Percentiles rank a stretch among this genome's conserved stretches.
These are phyloP conservation scores for Ostrea edulis DNA, from an alignment of 1,140 invertebrate genomes.

Conservation along the genomic window DNA sequence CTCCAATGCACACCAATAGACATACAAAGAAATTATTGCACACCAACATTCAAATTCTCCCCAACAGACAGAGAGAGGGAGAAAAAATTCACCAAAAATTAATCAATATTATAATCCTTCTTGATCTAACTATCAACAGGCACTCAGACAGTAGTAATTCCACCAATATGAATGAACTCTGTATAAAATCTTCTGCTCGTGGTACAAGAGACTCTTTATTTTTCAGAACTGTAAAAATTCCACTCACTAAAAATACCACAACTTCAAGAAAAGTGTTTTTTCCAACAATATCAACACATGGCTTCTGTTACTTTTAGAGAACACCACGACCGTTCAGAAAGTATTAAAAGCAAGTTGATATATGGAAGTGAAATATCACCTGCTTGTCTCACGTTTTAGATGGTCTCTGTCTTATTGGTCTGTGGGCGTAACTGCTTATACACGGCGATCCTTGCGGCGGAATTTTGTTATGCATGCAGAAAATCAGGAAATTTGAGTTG, in stretches of 20 bases:
- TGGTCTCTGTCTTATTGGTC: no score
- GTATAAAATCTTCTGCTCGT: slow-evolving; percentile 18
- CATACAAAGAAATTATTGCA: not conserved
- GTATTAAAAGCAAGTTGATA: no score
- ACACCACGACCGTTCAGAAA: not conserved
- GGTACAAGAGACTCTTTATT: not conserved
- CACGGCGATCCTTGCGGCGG: no score
- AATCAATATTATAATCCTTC: slow-evolving; percentile 32
- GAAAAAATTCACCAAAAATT: slow-evolving; percentile 7
- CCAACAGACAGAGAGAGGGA: not conserved
- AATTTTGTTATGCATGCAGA: no score
- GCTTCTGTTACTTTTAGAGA: not conserved
- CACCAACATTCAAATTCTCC: slow-evolving; percentile 22
- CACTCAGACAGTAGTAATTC: slow-evolving; percentile 23
- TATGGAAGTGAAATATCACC: no score
- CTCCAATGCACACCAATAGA: not conserved
- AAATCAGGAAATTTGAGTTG: no score
- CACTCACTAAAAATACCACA: slow-evolving; percentile 10
- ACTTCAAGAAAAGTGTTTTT: not conserved
- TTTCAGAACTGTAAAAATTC: slow-evolving; percentile 20
- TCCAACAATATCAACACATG: not conserved
- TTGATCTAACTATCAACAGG: slow-evolving; percentile 16
- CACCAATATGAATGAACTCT: slow-evolving; percentile 5
- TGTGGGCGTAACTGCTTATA: no score
- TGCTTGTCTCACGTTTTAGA: no score